Base-by-base conservation (phyloP, 2,113 vertebrate species). In the Salvelinus namaycush region DNA sequence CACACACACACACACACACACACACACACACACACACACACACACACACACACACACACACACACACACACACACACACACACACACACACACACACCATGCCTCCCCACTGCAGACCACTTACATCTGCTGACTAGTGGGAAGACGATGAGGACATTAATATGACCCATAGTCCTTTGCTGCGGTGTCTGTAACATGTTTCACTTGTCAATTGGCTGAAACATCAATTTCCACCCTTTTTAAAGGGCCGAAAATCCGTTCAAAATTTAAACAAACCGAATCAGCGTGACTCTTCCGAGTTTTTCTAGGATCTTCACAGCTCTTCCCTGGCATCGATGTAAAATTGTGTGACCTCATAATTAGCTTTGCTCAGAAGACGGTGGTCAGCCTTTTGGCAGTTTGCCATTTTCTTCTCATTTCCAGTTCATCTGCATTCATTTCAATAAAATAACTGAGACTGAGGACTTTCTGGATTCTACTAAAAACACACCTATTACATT, bases 201-300 rank as follows among this genome's bases (percentile, higher is more conserved):
- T 80, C 51, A 64, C 81, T 67, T 76, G 79, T 85, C 83, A 89
- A 81, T 86, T 87, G 83, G 74, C 81, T 78, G 82, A 83, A 86
- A 89, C 83, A 87, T 89, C 80, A 83, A 87, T 89, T 87, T 86
- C 77, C 78, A 75, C 79, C 76, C 79, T 76, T 82, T 81, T 81
- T 82, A 85, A 78, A 82, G 78, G 75, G 78, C 75, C 75, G 74
- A 85, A 82, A 80, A 83, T 69, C 76, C 72, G 44, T 85, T 85
- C 27, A 82, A 84, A 81, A 84, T 85, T 82, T 80, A 83, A 87
- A 79, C 79, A 85, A 88, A 88, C 84, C 74, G 70, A 86, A 86
- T 88, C 75, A 78, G 81, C 44, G 44, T 66, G 62, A 84, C 70
- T 77, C 39, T 75, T 83, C 59, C 14, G 57, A 74, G 65, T 67